Base-by-base conservation (phyloP, 2,797 vertebrate species). In the Anas capensis region DNA sequence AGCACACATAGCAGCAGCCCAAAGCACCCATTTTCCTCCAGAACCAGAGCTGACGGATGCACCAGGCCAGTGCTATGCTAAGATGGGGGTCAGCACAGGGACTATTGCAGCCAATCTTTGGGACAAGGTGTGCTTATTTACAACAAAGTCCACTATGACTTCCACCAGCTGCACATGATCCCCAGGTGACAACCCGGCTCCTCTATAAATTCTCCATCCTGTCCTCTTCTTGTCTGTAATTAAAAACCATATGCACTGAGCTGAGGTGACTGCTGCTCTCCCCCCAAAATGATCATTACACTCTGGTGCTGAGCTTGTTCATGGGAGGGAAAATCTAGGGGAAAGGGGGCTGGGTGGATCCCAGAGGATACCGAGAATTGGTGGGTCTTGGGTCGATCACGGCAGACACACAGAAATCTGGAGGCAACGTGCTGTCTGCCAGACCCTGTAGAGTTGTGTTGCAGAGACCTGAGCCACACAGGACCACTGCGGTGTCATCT, bases 141-240 rank as follows among this genome's bases (percentile, higher is more conserved):
- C 16, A 29, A 1, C 10, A 16, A 46, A 65, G 20, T 64, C 31
- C 54, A 29, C 31, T 6, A 9, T 29, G 51, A 77, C 7, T 70
- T 81, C 31, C 0, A 0, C 24, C 42, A 62, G 40, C 33, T 73
- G n/a, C 1, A 20, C 11, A 1, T 33, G 64, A 34, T 53, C 24
- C 34, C 34, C 27, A 51, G 8, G 31, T 31, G 26, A 72, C 48
- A 13, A 26, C 5, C 53, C 13, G 46, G 38, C 26, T 51, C 44
- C 69, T 79, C 49, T 66, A 0, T 57, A 57, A 60, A 42, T 68
- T 42, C 62, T 82, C 49, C 62, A 42, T 57, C 36, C 33, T 42
- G n/a, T 56, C 18, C 4, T 69, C 46, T 48, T 78, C 51, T 80
- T 72, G 29, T 31, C 66, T 79, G 2, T 29, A n/a, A 61, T 27